Percentiles rank a stretch among this genome's conserved stretches.
Evolutionary conservation across 2,888 invertebrate genomes (phyloP).

Genomic region (Melanostoma scalare): DNA sequence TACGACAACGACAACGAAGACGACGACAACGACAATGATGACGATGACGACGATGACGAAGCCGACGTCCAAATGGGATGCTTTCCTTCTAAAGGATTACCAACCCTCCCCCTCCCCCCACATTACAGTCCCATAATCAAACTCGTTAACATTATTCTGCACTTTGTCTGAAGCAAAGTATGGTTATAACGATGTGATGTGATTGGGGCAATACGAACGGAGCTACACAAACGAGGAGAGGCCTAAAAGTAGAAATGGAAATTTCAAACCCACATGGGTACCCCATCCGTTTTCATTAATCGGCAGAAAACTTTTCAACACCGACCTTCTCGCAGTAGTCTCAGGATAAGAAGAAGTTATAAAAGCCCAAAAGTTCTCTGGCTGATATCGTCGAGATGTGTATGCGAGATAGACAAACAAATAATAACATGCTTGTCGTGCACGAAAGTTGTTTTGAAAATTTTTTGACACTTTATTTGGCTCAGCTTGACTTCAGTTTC

Average conservation of each 20-base stretch:
- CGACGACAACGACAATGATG: slow-evolving; percentile 6
- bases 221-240: slow-evolving; percentile 2
- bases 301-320: slow-evolving; percentile 12
- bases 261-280: slow-evolving; percentile 53
- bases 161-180: slow-evolving; percentile 53
- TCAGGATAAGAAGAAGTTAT: neutral
- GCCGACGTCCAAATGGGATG: slow-evolving; percentile 12
- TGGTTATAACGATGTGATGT: slow-evolving; percentile 28
- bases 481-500: neutral
- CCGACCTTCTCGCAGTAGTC: slow-evolving; percentile 1
- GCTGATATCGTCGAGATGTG: neutral
- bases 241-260: slow-evolving; percentile 26
- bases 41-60: neutral
- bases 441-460: slow-evolving; percentile 24
- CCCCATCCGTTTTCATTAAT: slow-evolving; percentile 47
- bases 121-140: slow-evolving; percentile 51
- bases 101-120: slow-evolving; percentile 19
- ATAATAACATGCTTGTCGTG: slow-evolving; percentile 35
- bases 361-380: neutral
- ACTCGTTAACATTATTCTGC: slow-evolving; percentile 71
- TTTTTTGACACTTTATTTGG: slow-evolving; percentile 21
- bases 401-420: neutral
- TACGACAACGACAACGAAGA: neutral
- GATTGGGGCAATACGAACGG: slow-evolving; percentile 4
- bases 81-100: slow-evolving; percentile 39